These are phyloP conservation scores for Epsilonema sp. DNA, from an alignment of 2,888 invertebrate species.

Conservation along the genomic window DNA sequence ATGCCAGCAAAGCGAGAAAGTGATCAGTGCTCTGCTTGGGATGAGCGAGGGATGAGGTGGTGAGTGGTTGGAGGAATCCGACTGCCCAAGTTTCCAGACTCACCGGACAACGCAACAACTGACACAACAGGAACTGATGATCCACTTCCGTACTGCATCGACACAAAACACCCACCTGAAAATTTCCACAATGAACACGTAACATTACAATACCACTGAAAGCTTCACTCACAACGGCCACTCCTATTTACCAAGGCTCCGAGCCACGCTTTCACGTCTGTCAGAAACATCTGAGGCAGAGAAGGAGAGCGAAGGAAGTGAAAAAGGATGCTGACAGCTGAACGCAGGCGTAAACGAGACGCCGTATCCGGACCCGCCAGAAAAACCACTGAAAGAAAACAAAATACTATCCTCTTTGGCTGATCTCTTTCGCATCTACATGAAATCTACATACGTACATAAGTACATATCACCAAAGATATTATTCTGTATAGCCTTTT, in stretches of 20 bases:
- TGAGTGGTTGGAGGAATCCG: slow-evolving; percentile 16
- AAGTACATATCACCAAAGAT: too few relatives aligned
- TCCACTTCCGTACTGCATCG: slow-evolving; percentile 17
- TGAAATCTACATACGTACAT: too few relatives aligned
- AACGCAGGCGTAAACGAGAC: background rate
- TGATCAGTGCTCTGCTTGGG: slow-evolving; percentile 16
- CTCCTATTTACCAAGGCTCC: background rate
- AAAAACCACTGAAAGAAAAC: too few relatives aligned
- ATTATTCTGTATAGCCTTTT: too few relatives aligned
- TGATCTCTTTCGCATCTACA: too few relatives aligned
- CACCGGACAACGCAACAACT: slow-evolving; percentile 20
- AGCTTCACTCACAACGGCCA: too few relatives aligned
- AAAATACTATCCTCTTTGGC: too few relatives aligned
- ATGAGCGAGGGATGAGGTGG: slow-evolving; percentile 8
- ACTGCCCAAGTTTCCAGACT: slow-evolving; percentile 19
- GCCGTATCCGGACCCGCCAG: too few relatives aligned
- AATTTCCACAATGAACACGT: too few relatives aligned
- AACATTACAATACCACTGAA: too few relatives aligned
- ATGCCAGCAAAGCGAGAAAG: slow-evolving; percentile 19
- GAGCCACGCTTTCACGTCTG: slow-evolving; percentile 2
- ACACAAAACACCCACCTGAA: too few relatives aligned
- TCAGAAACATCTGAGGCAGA: background rate
- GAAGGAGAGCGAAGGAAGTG: background rate
- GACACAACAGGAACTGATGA: slow-evolving; percentile 20
- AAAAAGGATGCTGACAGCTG: background rate